These are phyloP conservation scores for Notolabrus celidotus DNA, from an alignment of 2,797 vertebrate species.

Conservation along the genomic window DNA sequence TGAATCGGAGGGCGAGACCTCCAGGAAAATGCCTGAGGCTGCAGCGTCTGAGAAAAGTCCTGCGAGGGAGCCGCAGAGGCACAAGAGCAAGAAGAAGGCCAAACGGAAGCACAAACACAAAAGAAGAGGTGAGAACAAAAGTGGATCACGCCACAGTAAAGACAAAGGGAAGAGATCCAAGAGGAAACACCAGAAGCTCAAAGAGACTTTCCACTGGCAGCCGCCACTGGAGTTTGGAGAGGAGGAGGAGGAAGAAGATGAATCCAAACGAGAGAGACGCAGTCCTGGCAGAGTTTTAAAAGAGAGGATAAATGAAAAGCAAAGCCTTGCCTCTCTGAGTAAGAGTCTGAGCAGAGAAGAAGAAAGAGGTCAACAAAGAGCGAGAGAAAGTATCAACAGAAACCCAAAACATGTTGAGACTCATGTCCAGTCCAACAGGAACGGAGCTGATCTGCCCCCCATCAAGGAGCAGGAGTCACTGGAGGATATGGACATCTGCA, in stretches of 20 bases:
- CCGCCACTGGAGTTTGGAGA: conserved; percentile 97
- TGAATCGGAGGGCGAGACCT: conserved; percentile 88
- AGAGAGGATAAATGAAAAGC: conserved; percentile 53
- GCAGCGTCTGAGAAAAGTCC: conserved; percentile 65
- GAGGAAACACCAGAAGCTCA: conserved; percentile 91
- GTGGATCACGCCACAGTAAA: conserved; percentile 82
- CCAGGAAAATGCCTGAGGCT: conserved; percentile 60
- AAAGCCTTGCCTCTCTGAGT: conserved; percentile 53
- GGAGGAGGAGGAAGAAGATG: conserved; percentile 93
- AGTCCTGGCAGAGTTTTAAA: conserved; percentile 60
- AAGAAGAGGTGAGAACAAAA: conserved; percentile 83
- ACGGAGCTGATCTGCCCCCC: conserved; percentile 40
- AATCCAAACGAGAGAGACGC: conserved; percentile 71
- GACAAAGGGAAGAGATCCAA: conserved; percentile 91
- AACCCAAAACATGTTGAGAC: conserved; percentile 62
- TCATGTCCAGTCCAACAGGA: conserved; percentile 62
- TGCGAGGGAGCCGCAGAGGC: conserved; percentile 63
- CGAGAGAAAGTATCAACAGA: conserved; percentile 46
- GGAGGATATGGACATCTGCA: conserved; percentile 93
- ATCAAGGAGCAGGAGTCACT: conserved; percentile 76
- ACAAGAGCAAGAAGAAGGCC: conserved; percentile 84
- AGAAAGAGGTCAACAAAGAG: conserved; percentile 45
- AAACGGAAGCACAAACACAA: conserved; percentile 90
- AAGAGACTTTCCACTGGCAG: conserved; percentile 96
- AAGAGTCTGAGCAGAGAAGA: conserved; percentile 63